Percentiles rank a stretch among this genome's conserved stretches.
These are phyloP conservation scores for Thaumetopoea pityocampa DNA, from an alignment of 1,140 invertebrate genomes.

Conservation along the genomic window DNA sequence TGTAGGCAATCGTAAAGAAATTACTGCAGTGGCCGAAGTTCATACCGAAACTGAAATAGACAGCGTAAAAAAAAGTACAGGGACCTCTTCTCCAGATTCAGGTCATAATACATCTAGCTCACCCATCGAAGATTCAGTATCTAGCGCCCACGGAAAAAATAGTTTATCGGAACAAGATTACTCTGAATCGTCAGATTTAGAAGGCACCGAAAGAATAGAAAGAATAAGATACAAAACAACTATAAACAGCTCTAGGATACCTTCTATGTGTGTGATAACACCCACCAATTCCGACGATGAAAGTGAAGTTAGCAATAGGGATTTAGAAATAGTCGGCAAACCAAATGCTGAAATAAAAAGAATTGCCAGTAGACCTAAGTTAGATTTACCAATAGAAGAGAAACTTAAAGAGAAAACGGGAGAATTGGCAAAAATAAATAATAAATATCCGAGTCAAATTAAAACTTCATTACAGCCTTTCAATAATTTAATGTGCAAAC, in stretches of 20 bases:
- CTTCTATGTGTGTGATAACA: conserved; percentile 94
- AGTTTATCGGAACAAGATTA: conserved; percentile 84
- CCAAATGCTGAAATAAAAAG: conserved; percentile 25
- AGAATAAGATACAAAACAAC: conserved; percentile 90
- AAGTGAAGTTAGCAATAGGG: conserved; percentile 71
- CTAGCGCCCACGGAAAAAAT: conserved; percentile 81
- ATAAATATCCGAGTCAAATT: conserved; percentile 42
- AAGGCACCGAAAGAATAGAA: conserved; percentile 89
- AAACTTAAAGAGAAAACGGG: conserved; percentile 44
- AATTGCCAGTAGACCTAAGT: conserved; percentile 54
- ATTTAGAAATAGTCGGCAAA: conserved; percentile 34
- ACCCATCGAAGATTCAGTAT: conserved; percentile 83
- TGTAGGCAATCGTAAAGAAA: conserved; percentile 66
- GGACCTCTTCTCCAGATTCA: conserved; percentile 85
- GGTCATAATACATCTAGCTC: conserved; percentile 89
- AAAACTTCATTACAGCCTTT: conserved; percentile 74
- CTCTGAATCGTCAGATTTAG: conserved; percentile 89
- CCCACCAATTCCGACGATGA: conserved; percentile 92
- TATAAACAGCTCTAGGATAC: conserved; percentile 90
- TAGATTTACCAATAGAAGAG: conserved; percentile 64
- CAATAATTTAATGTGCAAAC: conserved; percentile 80
- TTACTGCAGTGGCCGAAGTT: conserved; percentile 76
- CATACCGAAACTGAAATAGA: conserved; percentile 78
- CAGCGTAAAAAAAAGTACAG: conserved; percentile 71
- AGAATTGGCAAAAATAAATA: conserved; percentile 48